Conservation (phyloP, 2,797 vertebrate species). For the Pogonophryne albipinna region DNA sequence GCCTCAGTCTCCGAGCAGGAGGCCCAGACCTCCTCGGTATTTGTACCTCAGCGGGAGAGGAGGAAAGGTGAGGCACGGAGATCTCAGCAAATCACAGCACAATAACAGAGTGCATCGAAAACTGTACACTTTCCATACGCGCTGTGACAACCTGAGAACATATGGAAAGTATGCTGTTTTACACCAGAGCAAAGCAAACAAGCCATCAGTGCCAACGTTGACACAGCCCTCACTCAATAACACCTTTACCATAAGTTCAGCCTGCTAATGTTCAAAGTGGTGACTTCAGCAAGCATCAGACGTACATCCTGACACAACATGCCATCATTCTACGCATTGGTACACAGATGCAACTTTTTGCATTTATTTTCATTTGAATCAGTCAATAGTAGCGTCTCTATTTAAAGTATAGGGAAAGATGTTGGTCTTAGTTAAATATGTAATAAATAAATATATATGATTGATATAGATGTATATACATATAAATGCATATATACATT, state of each 20-base stretch:
- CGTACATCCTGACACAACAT: neutral
- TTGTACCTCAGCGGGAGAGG: conserved; percentile 53
- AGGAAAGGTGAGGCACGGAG: conserved; percentile 5
- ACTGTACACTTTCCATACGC: conserved; percentile 10
- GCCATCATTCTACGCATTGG: neutral
- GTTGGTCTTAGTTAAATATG: no score
- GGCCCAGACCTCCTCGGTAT: conserved; percentile 28
- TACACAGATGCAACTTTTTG: neutral
- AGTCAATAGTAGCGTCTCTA: neutral
- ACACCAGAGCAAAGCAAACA: neutral
- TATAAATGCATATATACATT: neutral
- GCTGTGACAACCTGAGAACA: conserved; percentile 17
- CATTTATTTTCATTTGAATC: neutral
- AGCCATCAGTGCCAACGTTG: neutral
- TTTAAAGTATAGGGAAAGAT: neutral
- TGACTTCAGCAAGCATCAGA: neutral
- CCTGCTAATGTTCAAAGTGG: neutral
- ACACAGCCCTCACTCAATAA: neutral
- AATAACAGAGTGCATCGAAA: conserved; percentile 14
- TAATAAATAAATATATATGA: no score
- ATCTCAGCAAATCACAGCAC: conserved; percentile 55
- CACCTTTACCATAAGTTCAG: conserved; percentile 3
- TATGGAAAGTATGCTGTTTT: conserved; percentile 28
- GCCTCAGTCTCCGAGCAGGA: no score
- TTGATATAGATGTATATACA: neutral